These are phyloP conservation scores for Micoletzkya japonica DNA, from an alignment of 2,888 invertebrate species.

Conservation along the genomic window DNA sequence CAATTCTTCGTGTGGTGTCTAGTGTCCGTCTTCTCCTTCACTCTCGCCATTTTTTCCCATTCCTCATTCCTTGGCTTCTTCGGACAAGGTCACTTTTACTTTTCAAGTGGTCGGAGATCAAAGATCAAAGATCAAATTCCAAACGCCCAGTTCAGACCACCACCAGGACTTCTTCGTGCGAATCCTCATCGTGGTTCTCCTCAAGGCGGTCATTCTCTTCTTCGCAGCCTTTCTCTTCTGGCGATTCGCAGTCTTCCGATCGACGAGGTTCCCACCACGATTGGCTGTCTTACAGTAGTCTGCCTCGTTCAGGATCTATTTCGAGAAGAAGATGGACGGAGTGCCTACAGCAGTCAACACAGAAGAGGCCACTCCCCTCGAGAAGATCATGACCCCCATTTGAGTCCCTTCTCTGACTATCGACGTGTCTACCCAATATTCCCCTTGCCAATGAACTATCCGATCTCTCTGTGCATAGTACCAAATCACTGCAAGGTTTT, in stretches of 20 bases:
- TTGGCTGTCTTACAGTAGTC: neutral
- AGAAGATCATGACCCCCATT: conserved; percentile 22
- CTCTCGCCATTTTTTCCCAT: conserved; percentile 41
- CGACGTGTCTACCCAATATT: too few species aligned
- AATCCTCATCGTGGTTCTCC: conserved; percentile 7
- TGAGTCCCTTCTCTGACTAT: neutral
- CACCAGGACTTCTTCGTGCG: conserved; percentile 21
- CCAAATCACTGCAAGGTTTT: too few species aligned
- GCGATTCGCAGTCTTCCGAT: conserved; percentile 19
- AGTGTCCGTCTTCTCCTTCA: conserved; percentile 35
- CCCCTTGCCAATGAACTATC: too few species aligned
- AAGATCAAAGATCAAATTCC: neutral
- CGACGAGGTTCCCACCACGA: conserved; percentile 5
- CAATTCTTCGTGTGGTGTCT: conserved; percentile 39
- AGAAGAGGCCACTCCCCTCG: conserved; percentile 12
- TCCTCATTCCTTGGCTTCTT: conserved; percentile 40
- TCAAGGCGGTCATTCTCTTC: conserved; percentile 10
- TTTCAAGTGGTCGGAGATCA: neutral
- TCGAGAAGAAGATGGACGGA: conserved; percentile 26
- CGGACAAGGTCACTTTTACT: conserved; percentile 40
- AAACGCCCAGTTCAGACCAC: conserved; percentile 5
- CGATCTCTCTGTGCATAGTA: too few species aligned
- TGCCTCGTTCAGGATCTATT: conserved; percentile 7
- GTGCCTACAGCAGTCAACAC: neutral
- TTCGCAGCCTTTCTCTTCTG: conserved; percentile 27